Evolutionary conservation across 2,797 vertebrate genomes (phyloP).

Genomic region (Sebastes paucispinis): DNA sequence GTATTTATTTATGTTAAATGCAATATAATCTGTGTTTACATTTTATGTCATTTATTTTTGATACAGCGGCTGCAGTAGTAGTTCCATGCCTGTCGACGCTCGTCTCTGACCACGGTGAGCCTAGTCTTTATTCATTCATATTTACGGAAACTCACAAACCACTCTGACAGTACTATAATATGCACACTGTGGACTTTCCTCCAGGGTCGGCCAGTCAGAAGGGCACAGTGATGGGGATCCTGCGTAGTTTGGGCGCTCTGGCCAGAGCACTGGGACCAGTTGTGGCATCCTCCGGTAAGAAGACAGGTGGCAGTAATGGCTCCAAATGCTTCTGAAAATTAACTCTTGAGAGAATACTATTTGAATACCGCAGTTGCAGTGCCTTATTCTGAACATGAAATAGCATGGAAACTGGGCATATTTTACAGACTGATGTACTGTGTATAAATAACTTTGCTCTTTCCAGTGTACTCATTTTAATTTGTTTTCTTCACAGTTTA

Average conservation of each 20-base stretch:
- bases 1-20: background rate
- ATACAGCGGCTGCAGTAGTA: slow-evolving; percentile 91
- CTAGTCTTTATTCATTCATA: background rate
- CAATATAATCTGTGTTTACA: background rate
- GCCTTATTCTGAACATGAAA: background rate
- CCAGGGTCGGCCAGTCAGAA: slow-evolving; percentile 91
- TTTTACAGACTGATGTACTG: background rate
- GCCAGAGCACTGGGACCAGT: slow-evolving; percentile 92
- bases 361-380: background rate
- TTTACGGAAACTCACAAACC: background rate
- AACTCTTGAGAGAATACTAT: background rate
- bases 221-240: slow-evolving; percentile 94
- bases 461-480: background rate
- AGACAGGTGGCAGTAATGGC: background rate
- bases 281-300: slow-evolving; percentile 87
- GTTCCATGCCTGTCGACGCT: slow-evolving; percentile 93
- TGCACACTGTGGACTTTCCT: background rate
- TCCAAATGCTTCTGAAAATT: background rate
- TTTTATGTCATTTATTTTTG: background rate
- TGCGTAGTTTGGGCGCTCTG: slow-evolving; percentile 92
- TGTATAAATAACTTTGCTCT: background rate
- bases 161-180: background rate
- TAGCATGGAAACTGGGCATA: background rate
- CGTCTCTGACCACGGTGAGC: slow-evolving; percentile 90
- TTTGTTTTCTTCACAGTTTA: slow-evolving; percentile 75